Base-by-base conservation (phyloP, 2,113 vertebrate species). In the Caranx melampygus region DNA sequence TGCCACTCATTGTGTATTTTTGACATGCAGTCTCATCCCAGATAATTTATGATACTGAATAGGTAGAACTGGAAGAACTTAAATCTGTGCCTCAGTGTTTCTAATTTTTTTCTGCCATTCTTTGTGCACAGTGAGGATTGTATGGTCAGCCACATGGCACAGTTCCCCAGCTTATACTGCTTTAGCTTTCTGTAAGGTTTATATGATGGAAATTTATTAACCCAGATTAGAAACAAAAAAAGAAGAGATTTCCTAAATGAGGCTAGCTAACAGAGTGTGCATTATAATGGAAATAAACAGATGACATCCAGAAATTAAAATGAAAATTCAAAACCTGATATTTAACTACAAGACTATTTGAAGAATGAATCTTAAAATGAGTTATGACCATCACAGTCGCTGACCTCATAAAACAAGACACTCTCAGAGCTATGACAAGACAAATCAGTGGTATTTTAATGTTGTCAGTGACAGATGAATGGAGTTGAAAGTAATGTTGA, bases 1-100 rank as follows among this genome's bases (percentile, higher is more conserved):
- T 44, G 13, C 65, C 58, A 14, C 37, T 75, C 37, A 31, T 6
- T 75, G 21, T 78, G 37, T 42, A 35, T 70, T 52, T 8, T 31
- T 33, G n/a, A 33, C 52, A 79, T 13, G 1, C 57, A 57, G 77
- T 33, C 35, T 66, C 55, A 63, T 62, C 72, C 4, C 15, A 74
- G 14, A 45, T 2, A 57, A 33, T 26, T 26, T 26, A 26, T 59
- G 18, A 45, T 76, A 61, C 20, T 70, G 21, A 44, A 14, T 59
- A 75, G 52, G 58, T 34, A 63, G 6, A 61, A 60, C 34, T 44
- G 26, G 26, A 26, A 26, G 26, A 26, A 26, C 26, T 16, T 33
- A 26, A 75, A 58, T 57, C 4, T 9, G 20, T 55, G 20, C 3
- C 54, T 42, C 13, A 31, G 26, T 0, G 0, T 52, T 63, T 13